These are phyloP conservation scores for Eupleurogrammus muticus DNA, from an alignment of 2,797 vertebrate genomes.

Conservation along the genomic window DNA sequence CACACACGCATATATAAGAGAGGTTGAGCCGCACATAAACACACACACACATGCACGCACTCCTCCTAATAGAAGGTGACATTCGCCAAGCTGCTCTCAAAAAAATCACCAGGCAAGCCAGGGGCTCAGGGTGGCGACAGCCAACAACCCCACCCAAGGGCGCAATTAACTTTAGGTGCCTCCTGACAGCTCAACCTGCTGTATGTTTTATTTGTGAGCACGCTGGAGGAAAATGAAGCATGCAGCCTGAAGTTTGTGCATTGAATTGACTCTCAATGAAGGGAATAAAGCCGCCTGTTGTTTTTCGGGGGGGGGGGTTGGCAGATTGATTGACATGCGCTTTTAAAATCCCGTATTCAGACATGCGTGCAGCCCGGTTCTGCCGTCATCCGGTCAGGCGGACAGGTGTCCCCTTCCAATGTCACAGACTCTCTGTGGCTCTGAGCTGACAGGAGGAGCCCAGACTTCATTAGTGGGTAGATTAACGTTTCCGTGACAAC, in stretches of 20 bases:
- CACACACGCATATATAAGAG: slow-evolving; percentile 10
- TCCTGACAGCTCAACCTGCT: slow-evolving; percentile 9
- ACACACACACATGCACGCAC: background rate
- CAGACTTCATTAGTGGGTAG: slow-evolving; percentile 68
- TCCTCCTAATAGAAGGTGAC: slow-evolving; percentile 47
- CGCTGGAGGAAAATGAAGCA: background rate
- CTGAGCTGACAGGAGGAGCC: slow-evolving; percentile 45
- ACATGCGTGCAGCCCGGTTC: background rate
- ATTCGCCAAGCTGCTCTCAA: slow-evolving; percentile 38
- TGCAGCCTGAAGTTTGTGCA: background rate
- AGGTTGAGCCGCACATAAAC: slow-evolving; percentile 22
- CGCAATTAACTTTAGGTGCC: slow-evolving; percentile 41
- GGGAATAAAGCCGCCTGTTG: background rate
- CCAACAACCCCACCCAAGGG: slow-evolving; percentile 7
- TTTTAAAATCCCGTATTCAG: background rate
- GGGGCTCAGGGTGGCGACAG: slow-evolving; percentile 14
- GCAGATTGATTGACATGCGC: background rate
- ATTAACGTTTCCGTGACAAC: slow-evolving; percentile 71
- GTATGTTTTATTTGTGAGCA: slow-evolving; percentile 10
- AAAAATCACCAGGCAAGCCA: slow-evolving; percentile 39
- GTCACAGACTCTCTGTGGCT: slow-evolving; percentile 50
- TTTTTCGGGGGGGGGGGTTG: too few species aligned
- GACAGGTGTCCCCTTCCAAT: slow-evolving; percentile 64
- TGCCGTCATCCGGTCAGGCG: slow-evolving; percentile 43
- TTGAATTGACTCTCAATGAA: slow-evolving; percentile 7